Conservation (phyloP, 1,140 invertebrate species). For the Orchesella cincta region DNA sequence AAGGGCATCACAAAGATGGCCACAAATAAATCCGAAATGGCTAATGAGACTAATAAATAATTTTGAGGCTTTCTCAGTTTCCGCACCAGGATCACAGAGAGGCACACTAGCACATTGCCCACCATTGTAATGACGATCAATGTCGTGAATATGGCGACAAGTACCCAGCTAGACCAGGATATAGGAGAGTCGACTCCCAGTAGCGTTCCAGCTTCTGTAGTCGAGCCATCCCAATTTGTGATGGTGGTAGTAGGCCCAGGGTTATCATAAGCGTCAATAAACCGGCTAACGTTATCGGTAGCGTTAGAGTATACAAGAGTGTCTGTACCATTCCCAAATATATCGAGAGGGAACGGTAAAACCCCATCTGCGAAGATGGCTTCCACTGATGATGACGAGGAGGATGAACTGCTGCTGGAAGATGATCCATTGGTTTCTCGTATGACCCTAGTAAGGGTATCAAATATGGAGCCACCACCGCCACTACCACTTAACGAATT, state of each 20-base stretch:
- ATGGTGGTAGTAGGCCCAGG: no score
- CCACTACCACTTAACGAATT: no score
- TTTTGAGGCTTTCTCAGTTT: conserved; percentile 69
- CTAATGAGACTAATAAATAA: conserved; percentile 82
- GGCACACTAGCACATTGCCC: conserved; percentile 80
- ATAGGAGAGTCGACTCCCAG: conserved; percentile 39
- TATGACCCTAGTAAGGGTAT: no score
- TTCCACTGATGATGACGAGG: no score
- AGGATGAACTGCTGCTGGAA: no score
- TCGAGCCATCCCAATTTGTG: neutral
- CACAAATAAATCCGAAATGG: conserved; percentile 73
- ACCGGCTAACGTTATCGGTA: no score
- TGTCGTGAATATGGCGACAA: conserved; percentile 69
- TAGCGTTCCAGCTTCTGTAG: neutral
- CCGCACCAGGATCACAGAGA: conserved; percentile 81
- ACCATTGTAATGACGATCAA: conserved; percentile 79
- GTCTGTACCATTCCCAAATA: neutral
- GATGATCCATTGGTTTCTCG: no score
- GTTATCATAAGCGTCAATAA: no score
- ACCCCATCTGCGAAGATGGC: no score
- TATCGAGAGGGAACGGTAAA: no score
- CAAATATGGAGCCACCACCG: no score
- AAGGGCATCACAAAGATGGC: conserved; percentile 72
- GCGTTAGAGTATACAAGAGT: neutral
- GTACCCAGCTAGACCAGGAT: conserved; percentile 65